Evolutionary conservation across 2,888 invertebrate genomes (phyloP).

Genomic region (Saturnia japonica): DNA sequence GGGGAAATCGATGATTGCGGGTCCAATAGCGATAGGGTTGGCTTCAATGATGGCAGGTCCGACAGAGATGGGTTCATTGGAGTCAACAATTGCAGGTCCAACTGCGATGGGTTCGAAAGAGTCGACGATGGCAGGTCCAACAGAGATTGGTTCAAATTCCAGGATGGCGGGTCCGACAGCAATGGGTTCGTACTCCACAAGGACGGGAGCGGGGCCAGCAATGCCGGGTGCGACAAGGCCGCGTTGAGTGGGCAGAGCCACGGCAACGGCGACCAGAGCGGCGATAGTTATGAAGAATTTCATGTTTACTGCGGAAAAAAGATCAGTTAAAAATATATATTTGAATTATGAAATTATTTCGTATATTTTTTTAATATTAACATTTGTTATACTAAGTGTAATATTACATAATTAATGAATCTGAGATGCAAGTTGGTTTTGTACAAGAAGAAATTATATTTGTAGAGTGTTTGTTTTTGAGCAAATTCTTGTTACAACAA

Average conservation of each 20-base stretch:
- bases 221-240: conserved; percentile 12
- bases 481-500: too few species aligned
- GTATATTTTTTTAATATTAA: too few species aligned
- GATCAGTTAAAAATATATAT: background rate
- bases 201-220: conserved; percentile 23
- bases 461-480: too few species aligned
- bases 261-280: conserved; percentile 28
- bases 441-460: too few species aligned
- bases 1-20: conserved; percentile 33
- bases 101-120: conserved; percentile 20
- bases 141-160: conserved; percentile 28
- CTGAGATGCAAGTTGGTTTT: background rate
- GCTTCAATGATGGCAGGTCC: conserved; percentile 27
- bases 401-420: too few species aligned
- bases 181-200: conserved; percentile 7
- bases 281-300: conserved; percentile 28
- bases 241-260: conserved; percentile 25
- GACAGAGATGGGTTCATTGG: conserved; percentile 24
- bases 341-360: background rate
- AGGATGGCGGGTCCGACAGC: conserved; percentile 31
- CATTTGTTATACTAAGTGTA: too few species aligned
- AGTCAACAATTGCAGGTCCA: conserved; percentile 28
- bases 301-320: conserved; percentile 13
- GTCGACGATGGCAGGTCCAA: conserved; percentile 28
- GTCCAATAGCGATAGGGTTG: conserved; percentile 35